Evolutionary conservation across 2,113 vertebrate species (phyloP), one percentile per base, ranked within the genome.

Genomic region (Hippocampus mohnikei): DNA sequence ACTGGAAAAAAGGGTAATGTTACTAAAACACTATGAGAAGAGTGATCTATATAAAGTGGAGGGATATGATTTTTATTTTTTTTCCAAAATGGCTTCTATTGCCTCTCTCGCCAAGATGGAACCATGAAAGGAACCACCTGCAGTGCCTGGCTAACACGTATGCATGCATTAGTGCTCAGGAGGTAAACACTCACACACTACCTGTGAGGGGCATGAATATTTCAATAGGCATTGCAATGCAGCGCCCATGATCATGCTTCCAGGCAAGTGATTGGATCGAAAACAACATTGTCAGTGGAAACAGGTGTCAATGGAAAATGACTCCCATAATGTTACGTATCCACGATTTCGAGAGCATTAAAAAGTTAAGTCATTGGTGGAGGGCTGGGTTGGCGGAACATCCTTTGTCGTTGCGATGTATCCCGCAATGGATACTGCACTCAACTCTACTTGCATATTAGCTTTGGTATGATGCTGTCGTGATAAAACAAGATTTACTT

Each of bases 221-320:
- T 59, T 59, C 25, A 59, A 59, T 29, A 59, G 56, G 56, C 56
- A 27, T 59, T 59, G 56, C 56, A 29, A 59, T 59, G 56, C 15
- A 13, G 23, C 29, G 27, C 56, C 11, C 11, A 59, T 59, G 29
- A 12, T 20, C 27, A 60, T 29, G 58, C 69, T 75, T 70, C 66
- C 69, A 58, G 69, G 44, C 78, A 80, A 71, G 21, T 78, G 81
- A 56, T 76, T n/a, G 27, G 63, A 76, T 44, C 69, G 72, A 75
- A 67, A 75, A 72, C 69, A 80, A 66, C 52, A 55, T 40, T 1
- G 59, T 68, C 73, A 76, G 33, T 37, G 64, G 74, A 78, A 67
- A 81, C 78, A 69, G 75, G 66, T 81, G 73, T 74, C 82, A 73
- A 83, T 52, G 74, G 84, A 81, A 85, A 77, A 74, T 50, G 29